These are phyloP conservation scores for Chymomyza amoena DNA, from an alignment of 2,888 invertebrate genomes.

Conservation along the genomic window DNA sequence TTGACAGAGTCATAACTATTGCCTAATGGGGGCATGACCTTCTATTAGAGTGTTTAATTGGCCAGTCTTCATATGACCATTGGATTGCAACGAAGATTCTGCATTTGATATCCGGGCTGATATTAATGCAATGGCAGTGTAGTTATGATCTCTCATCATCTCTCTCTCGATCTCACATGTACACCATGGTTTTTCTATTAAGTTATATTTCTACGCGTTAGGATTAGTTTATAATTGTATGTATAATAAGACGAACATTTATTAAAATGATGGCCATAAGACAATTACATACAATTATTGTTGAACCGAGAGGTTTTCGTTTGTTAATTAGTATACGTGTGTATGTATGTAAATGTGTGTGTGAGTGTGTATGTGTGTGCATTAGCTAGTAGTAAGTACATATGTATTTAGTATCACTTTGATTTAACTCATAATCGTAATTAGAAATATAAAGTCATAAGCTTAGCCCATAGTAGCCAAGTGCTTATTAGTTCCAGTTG, in stretches of 20 bases:
- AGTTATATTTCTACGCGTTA: neutral
- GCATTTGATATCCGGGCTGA: too few species aligned
- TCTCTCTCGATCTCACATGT: too few species aligned
- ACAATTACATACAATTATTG: constrained; percentile 40
- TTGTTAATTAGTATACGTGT: constrained; percentile 41
- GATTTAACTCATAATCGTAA: constrained; percentile 46
- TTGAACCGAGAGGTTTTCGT: constrained; percentile 54
- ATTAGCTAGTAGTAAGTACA: constrained; percentile 44
- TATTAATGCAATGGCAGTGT: too few species aligned
- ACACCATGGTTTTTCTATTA: too few species aligned
- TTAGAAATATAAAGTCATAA: neutral
- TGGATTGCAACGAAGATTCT: too few species aligned
- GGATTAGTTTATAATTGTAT: neutral
- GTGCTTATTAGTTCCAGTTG: constrained; percentile 47
- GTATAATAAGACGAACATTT: neutral
- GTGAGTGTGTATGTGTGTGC: constrained; percentile 27
- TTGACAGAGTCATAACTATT: too few species aligned
- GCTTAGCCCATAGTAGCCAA: constrained; percentile 55
- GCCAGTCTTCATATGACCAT: too few species aligned
- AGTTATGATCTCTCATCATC: too few species aligned
- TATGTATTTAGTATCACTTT: constrained; percentile 70
- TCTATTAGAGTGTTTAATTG: too few species aligned
- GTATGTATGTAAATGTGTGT: constrained; percentile 15
- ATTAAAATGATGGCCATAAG: constrained; percentile 4
- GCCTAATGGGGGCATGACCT: too few species aligned